Evolutionary conservation across 2,113 vertebrate genomes (phyloP).

Genomic region (Upupa epops): DNA sequence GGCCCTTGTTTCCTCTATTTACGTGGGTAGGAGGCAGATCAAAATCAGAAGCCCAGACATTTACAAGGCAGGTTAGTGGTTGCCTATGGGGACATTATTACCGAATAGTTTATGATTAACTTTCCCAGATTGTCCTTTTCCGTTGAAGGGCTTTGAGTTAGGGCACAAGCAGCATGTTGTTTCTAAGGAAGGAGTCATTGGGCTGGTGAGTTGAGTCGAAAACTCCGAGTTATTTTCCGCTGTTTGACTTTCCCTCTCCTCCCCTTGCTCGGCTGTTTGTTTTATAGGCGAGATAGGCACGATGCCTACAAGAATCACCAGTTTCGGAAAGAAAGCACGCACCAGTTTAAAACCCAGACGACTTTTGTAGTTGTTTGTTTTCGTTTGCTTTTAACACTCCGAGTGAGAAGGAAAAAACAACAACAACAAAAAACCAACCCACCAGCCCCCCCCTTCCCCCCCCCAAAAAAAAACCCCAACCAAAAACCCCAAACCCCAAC

Average conservation of each 20-base stretch:
- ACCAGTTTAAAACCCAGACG: not conserved
- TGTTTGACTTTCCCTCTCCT: conserved; percentile 26
- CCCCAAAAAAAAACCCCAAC: too few species aligned
- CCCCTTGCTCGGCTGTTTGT: conserved; percentile 31
- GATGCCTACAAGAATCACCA: not conserved
- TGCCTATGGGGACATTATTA: conserved; percentile 48
- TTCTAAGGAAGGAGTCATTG: not conserved
- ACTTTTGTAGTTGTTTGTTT: not conserved
- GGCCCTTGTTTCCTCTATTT: conserved; percentile 9
- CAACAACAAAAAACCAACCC: too few species aligned
- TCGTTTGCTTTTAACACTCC: not conserved
- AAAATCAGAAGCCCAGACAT: conserved; percentile 56
- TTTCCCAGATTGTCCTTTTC: conserved; percentile 64
- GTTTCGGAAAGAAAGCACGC: not conserved
- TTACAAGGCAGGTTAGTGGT: conserved; percentile 33
- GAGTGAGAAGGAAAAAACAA: not conserved
- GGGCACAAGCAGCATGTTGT: conserved; percentile 5
- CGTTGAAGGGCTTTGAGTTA: conserved; percentile 8
- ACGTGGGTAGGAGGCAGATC: conserved; percentile 4
- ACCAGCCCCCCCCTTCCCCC: too few species aligned
- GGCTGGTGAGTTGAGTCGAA: not conserved
- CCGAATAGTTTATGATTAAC: conserved; percentile 59
- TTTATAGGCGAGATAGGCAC: not conserved
- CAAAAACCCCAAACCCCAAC: not conserved
- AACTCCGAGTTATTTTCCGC: not conserved